Base-by-base conservation (phyloP, 2,113 vertebrate genomes). In the Poecile atricapillus region DNA sequence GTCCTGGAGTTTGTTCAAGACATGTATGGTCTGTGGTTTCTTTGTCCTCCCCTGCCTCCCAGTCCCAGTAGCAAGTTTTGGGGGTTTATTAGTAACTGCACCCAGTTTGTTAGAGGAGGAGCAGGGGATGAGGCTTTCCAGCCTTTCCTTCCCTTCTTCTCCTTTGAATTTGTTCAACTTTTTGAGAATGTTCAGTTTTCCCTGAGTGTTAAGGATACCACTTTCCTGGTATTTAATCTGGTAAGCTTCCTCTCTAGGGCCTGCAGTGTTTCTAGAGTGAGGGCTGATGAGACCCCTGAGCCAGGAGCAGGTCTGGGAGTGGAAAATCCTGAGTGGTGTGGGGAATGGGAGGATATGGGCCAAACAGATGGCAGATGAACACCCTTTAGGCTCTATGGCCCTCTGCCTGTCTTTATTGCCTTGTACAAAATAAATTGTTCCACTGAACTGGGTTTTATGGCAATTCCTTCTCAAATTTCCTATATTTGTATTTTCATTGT, bases 391-490 rank as follows among this genome's bases (percentile, higher is more conserved):
- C 77, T 83, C n/a, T 70, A 0, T 49, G 50, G 44, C 20, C 37
- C 10, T 33, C 62, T 62, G 65, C 55, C 64, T 68, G 19, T 59
- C 89, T 78, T 92, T 68, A 91, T 88, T 55, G 75, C 70, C 28
- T 62, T 23, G 11, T 7, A 50, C 39, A 83, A 91, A 87, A 85
- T 41, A 65, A 86, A 70, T 71, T 25, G 46, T 76, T 94, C 65
- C 87, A 71, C 53, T 86, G 63, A 96, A 68, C 74, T 44, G 56
- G 11, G 19, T 13, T 92, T 95, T 86, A 87, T 93, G 52, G 63
- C 74, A 92, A 92, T 85, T 89, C 69, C 74, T 87, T 65, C 80
- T 85, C n/a, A 31, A 22, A 85, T 93, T 82, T 64, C 60, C 39
- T n/a, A 0, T 56, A 46, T 83, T 75, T 90, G 44, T 78, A 28